These are phyloP conservation scores for Polyergus mexicanus DNA, from an alignment of 1,140 invertebrate species.

Conservation along the genomic window DNA sequence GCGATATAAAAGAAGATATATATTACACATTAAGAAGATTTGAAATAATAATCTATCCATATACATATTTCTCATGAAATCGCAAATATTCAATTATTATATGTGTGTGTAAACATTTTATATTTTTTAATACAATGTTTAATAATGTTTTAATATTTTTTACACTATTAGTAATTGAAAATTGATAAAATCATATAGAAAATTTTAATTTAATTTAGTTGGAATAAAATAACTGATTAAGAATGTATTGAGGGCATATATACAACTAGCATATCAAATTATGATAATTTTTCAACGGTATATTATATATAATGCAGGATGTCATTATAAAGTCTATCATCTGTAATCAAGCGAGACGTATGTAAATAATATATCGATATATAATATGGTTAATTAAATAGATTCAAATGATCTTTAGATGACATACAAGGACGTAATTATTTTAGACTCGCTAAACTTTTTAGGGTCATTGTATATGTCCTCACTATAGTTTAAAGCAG, in stretches of 20 bases:
- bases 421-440: too few relatives aligned
- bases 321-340: constrained; percentile 16
- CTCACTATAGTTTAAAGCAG: too few relatives aligned
- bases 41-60: neutral
- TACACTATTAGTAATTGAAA: neutral
- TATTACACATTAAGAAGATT: neutral
- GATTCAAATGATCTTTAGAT: too few relatives aligned
- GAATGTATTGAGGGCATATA: neutral
- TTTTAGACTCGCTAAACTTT: too few relatives aligned
- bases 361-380: constrained; percentile 4
- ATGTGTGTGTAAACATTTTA: too few relatives aligned
- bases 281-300: neutral
- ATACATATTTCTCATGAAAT: too few relatives aligned
- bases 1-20: neutral
- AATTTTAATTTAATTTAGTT: neutral
- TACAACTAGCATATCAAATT: neutral
- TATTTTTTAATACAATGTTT: too few relatives aligned
- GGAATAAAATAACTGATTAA: neutral
- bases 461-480: too few relatives aligned
- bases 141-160: neutral
- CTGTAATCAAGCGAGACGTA: neutral
- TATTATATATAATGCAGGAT: neutral
- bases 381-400: too few relatives aligned
- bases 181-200: neutral
- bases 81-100: neutral